Evolutionary conservation across 2,113 vertebrate species (phyloP), one percentile per base, ranked within the genome.

Genomic region (Loxodonta africana): DNA sequence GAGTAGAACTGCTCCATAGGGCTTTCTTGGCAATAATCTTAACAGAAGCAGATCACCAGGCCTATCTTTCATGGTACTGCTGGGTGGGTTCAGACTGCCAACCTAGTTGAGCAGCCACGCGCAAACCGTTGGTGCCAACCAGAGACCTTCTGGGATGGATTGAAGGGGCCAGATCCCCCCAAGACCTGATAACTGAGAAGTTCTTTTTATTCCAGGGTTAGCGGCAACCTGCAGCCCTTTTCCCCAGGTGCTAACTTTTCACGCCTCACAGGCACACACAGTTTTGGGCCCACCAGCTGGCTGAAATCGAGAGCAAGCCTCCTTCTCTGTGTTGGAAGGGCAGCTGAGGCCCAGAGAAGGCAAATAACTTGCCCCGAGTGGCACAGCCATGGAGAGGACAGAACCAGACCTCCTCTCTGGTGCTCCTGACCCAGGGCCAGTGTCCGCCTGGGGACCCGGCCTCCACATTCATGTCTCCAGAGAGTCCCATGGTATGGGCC

Each of bases 261-360:
- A 4, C 0, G 0, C 78, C 90, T 57, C 53, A 0, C 1, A 10
- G 60, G 44, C 26, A 21, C 17, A 1, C n/a, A 1, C 23, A 18
- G 33, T 3, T 4, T 1, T 21, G 48, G 44, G 78, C 65, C 57
- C 73, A 10, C 18, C 46, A 2, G 18, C 65, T 30, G 6, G 8
- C 71, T 30, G 46, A n/a, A 90, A 30, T 57, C 37, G 25, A 84
- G 23, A 21, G 20, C 28, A 21, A 46, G 3, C 78, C 51, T 57
- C 77, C 77, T 53, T 67, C 25, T n/a, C 84, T 74, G 28, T 65
- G 51, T n/a, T 37, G 9, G n/a, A 94, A 37, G 30, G 1, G 9
- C 1, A 12, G 33, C 44, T 30, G 44, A 60, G 76, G 77, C 41
- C 69, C 76, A 82, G 91, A 69, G 48, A 91, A 28, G 28, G 73